A percentile compares a stretch with the other conserved stretches of the same genome.
phyloP scores from a whole-genome alignment of 2,113 vertebrate species.

The Aegotheles bennettii region DNA sequence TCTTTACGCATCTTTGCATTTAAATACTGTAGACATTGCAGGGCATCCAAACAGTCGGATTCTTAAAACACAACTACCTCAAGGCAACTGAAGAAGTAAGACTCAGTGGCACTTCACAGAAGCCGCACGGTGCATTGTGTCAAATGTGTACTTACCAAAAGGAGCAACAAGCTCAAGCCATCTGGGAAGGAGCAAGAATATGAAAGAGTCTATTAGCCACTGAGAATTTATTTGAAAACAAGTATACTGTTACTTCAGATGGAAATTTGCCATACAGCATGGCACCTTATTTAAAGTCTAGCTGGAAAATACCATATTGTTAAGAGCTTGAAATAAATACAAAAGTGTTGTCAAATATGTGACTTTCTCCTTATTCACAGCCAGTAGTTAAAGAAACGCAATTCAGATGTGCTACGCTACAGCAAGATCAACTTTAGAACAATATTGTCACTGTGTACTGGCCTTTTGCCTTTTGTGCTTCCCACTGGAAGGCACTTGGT shows the following conservation, averaged over 20 bases:
- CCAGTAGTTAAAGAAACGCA: background rate
- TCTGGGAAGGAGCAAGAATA: background rate
- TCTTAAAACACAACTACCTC: background rate
- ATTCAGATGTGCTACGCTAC: background rate
- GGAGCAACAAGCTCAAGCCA: background rate
- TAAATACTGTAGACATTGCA: conserved; percentile 3
- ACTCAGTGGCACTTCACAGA: conserved; percentile 19
- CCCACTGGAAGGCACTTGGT: background rate
- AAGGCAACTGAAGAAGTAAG: background rate
- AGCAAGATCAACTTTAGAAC: background rate
- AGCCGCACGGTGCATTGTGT: background rate
- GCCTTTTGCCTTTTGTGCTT: background rate
- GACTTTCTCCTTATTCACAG: background rate
- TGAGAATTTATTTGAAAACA: background rate
- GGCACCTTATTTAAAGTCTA: background rate
- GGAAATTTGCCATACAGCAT: background rate
- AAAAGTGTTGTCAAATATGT: background rate
- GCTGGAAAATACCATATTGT: background rate
- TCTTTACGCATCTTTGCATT: conserved; percentile 17
- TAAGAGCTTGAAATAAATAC: background rate
- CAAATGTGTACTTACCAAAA: background rate
- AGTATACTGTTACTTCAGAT: background rate
- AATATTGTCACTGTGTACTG: background rate
- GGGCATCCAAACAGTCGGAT: background rate
- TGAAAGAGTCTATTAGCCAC: background rate